Evolutionary conservation across 2,113 vertebrate genomes (phyloP), one percentile per base, ranked within the genome.

Genomic region (Micronycteris hirsuta): DNA sequence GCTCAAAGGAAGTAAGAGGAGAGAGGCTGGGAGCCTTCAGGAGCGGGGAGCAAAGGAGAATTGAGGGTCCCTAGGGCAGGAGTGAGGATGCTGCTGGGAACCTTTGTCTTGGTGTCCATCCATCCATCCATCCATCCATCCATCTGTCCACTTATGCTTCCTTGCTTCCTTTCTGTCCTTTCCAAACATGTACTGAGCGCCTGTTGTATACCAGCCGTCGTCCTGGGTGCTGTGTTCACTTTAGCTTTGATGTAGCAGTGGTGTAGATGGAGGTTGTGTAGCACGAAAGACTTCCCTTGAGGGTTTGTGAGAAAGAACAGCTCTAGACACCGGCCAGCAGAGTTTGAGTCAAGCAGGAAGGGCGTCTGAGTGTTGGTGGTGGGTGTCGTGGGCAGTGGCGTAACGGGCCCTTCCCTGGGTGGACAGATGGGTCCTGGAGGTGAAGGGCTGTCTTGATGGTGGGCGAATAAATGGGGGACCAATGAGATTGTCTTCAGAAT

Each of bases 121-220:
- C 11, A 2, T 45, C 38, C 1, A 2, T 38, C 26, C 19, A 4
- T 33, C 28, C 0, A 4, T 31, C 5, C 38, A 8, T 5, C 31
- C 17, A 5, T 63, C 28, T 1, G 11, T 38, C 6, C 68, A 17
- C 9, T 22, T 45, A 0, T 41, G 7, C 20, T 14, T 36, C 22
- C 33, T 33, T 24, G 26, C 56, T 24, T 15, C 15, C n/a, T n/a
- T 47, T 0, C 67, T 16, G 49, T 9, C 28, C 15, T 86, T 90
- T 41, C 17, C 13, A 26, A 76, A 45, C 33, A 20, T 13, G 10
- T 2, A 0, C 20, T 31, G 43, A 56, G 49, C 33, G 28, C 26
- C 47, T 92, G 22, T 67, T 38, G n/a, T 43, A 2, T 24, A 19
- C 22, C 19, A 76, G 80, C 47, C 24, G 4, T 58, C 68, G 52